Base-by-base conservation (phyloP, 2,113 vertebrate genomes). In the Podiceps cristatus region DNA sequence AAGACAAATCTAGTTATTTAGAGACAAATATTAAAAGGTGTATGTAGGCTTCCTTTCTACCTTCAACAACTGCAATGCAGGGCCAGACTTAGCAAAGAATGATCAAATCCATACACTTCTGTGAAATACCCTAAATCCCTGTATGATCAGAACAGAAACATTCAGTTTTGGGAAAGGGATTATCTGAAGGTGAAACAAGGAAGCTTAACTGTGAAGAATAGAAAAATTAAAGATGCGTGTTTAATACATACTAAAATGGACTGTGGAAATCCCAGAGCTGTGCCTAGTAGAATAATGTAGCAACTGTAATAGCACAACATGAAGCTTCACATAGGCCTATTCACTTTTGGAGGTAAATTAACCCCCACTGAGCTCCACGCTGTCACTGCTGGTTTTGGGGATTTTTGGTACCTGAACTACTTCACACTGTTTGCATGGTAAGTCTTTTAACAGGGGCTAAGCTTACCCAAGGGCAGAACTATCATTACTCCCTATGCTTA, bases 131-230 rank as follows among this genome's bases (percentile, higher is more conserved):
- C 68, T 50, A 84, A 80, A 90, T 44, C 28, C 29, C 35, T 47
- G 15, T 33, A 50, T 7, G 42, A 66, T 63, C 86, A 91, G 59
- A 86, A 44, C 13, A 90, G 53, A 82, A 71, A 7, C 25, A 78
- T 67, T 47, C 44, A 72, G 64, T 40, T 93, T 69, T 73, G 31
- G 66, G 62, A 69, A 81, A 85, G 13, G 45, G 49, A 93, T 94
- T 91, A 76, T 22, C 45, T 91, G 49, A 90, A 93, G 53, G 77
- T 91, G 77, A 93, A 96, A 88, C 66, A 87, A 75, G 27, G 58
- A 6, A 87, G 52, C 44, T 87, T 77, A 74, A 58, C 73, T n/a
- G 49, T 40, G 50, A 85, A 92, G 68, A 92, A 64, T 2, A 7
- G 19, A 75, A 67, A 90, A 93, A 95, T 64, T 18, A 58, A 47